Evolutionary conservation across 2,888 invertebrate species (phyloP), one percentile per base, ranked within the genome.

Genomic region (Hirtodrosophila histrioides): DNA sequence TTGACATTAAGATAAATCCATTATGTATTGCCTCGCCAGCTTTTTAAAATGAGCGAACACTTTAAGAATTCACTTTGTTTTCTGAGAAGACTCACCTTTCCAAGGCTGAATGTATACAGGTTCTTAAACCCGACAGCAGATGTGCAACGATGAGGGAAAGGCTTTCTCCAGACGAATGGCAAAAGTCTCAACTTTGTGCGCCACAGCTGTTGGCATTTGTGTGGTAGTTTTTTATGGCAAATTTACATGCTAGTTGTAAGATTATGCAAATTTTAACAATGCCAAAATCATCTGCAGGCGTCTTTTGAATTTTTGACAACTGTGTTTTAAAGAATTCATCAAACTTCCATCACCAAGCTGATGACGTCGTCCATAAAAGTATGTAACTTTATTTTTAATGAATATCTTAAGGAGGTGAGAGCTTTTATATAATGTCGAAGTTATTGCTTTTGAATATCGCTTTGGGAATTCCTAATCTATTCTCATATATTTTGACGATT

Each of bases 251-350:
- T 50, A 56, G 75, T 60, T 74, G 49, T 40, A 69, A 57, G 63
- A 69, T 48, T 75, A 72, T 72, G 71, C 54, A 75, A 72, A 72
- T 71, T 40, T 35, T 37, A 43, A 45, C 46, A 61, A 12, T 43
- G 43, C 12, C 12, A 45, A 36, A 46, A 53, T 49, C 57, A 73
- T 41, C 67, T 66, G 67, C 40, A 17, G 23, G 23, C 53, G 53
- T 37, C 35, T 37, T 58, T 72, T 43, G 53, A 58, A 72, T 29
- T 35, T 64, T 37, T 37, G 33, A 10, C 5, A 29, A 17, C 11
- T 5, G 33, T 39, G 4, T 35, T 11, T 7, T 43, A 35, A 33
- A 12, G 24, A 46, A 29, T 7, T 27, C 9, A 33, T 49, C 27
- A 9, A 29, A 1, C 10, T 46, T 37, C 33, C 40, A 56, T 40